These are phyloP conservation scores for Montipora cactus DNA, from an alignment of 64 coral and sea anemone species.

Conservation along the genomic window DNA sequence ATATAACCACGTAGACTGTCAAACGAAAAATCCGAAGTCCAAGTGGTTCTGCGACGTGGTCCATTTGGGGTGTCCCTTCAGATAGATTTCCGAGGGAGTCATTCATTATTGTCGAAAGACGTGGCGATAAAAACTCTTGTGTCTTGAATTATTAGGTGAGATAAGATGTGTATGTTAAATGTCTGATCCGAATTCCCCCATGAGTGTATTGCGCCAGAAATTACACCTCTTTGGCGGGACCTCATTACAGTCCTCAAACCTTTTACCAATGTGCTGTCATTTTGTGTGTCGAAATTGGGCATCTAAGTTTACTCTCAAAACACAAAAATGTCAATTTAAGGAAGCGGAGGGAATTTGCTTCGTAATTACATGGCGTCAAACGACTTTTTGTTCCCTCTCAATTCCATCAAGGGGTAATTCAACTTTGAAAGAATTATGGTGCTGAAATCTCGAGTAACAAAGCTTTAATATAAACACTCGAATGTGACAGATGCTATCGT, in stretches of 20 bases:
- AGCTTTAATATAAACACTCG: background rate
- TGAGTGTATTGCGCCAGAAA: background rate
- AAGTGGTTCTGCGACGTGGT: slow-evolving; percentile 44
- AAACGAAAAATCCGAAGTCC: slow-evolving; percentile 68
- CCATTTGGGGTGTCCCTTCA: slow-evolving; percentile 17
- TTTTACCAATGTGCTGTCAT: slow-evolving; percentile 2
- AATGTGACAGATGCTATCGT: slow-evolving; percentile 35
- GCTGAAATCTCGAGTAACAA: slow-evolving; percentile 12
- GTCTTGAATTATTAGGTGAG: background rate
- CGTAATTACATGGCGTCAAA: slow-evolving; percentile 20
- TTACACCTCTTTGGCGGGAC: slow-evolving; percentile 11
- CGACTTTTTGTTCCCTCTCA: background rate
- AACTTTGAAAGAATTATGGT: background rate
- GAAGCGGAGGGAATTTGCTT: slow-evolving; percentile 11
- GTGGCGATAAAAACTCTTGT: background rate
- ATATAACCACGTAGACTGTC: slow-evolving; percentile 71
- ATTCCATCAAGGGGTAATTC: background rate
- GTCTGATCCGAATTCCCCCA: background rate
- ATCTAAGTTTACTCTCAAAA: slow-evolving; percentile 31
- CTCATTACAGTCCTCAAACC: background rate
- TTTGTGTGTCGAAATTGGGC: slow-evolving; percentile 5
- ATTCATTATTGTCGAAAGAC: background rate
- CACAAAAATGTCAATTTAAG: slow-evolving; percentile 51
- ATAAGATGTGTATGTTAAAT: too few species aligned
- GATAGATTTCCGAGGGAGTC: background rate